These are phyloP conservation scores for Labroides dimidiatus DNA, from an alignment of 2,797 vertebrate species.

Conservation along the genomic window DNA sequence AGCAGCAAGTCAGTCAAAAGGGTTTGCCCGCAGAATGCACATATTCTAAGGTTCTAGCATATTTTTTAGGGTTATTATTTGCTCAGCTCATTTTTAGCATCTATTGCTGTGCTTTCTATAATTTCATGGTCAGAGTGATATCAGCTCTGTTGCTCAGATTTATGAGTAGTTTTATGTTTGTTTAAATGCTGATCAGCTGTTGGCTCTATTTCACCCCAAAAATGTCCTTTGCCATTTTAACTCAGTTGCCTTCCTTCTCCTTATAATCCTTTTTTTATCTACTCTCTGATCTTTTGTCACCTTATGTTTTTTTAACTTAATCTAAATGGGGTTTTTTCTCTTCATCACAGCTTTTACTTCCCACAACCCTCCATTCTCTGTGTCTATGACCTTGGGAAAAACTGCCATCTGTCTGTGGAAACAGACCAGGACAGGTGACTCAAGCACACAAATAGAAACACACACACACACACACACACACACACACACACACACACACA, in stretches of 20 bases:
- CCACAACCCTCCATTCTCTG: background rate
- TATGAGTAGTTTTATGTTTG: background rate
- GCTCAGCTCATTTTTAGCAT: no score
- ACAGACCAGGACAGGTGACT: conserved; percentile 5
- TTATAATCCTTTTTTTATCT: background rate
- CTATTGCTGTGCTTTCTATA: no score
- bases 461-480: background rate
- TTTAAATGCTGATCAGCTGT: background rate
- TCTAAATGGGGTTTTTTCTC: background rate
- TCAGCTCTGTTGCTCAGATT: no score
- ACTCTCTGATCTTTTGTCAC: background rate
- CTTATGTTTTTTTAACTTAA: background rate
- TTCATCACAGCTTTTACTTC: background rate
- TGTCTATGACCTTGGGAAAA: conserved; percentile 8
- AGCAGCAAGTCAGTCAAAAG: no score
- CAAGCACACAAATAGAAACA: background rate
- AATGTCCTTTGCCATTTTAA: background rate
- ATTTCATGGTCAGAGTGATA: no score
- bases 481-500: background rate
- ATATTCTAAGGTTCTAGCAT: no score
- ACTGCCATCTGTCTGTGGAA: conserved; percentile 29
- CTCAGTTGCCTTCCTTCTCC: background rate
- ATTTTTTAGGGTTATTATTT: no score
- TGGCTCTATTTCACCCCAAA: background rate
- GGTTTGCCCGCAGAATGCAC: no score